Evolutionary conservation across 2,888 invertebrate genomes (phyloP), one percentile per base, ranked within the genome.

Genomic region (Drosophila nigritarsus): DNA sequence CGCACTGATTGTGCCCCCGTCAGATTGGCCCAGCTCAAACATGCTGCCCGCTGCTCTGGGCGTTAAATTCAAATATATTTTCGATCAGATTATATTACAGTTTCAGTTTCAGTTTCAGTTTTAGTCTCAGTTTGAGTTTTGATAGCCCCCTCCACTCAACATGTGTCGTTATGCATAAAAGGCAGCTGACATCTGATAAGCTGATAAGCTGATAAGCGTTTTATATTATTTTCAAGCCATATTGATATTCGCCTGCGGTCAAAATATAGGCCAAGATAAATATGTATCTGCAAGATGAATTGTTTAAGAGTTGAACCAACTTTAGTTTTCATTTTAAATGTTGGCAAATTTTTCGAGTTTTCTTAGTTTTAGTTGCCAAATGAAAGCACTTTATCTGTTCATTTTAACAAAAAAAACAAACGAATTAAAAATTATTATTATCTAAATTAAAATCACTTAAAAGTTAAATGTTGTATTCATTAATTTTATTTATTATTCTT

Each of bases 1-100:
- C 81, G 72, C 77, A 73, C 77, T 80, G 84, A 85, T 86, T 83
- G 84, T 71, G 84, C 82, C 76, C 56, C 86, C 63, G 83, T 70
- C 82, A 49, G 34, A 55, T 11, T 2, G 45, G 11, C 51, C 27
- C 64, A 11, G 38, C 42, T 13, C 6, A 34, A 15, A 34, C 34
- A 34, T 34, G 53, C 20, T 15, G 38, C 11, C 29, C 29, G 24
- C n/a, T 53, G 45, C 67, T 61, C 78, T 78, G 83, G 73, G 79
- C 80, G 74, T 65, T 54, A 58, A 74, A 77, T 78, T 75, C 68
- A 65, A 73, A 78, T 66, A 71, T 73, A 72, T 61, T 82, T 73
- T 67, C 34, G 62, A 54, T 65, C 80, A 69, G 86, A 73, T 81
- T 65, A 66, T 73, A 72, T 84, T 81, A 77, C 84, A 72, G 71